Percentiles rank a stretch among this genome's conserved stretches.
Evolutionary conservation across 2,113 vertebrate species (phyloP).

Genomic region (Osmerus mordax): DNA sequence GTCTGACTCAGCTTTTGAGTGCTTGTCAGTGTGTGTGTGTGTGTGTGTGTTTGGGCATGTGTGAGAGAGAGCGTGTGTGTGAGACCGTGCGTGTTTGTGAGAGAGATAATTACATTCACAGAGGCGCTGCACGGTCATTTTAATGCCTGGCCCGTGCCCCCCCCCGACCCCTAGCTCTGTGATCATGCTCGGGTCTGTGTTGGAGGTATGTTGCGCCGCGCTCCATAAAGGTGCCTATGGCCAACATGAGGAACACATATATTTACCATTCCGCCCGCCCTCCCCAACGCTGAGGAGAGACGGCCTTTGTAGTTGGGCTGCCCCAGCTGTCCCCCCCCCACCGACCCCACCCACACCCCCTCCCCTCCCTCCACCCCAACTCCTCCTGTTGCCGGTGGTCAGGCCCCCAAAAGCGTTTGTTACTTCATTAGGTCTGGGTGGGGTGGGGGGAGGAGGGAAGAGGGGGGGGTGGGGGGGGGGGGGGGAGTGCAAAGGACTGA

Average conservation of each 20-base stretch:
- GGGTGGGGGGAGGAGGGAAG: constrained; percentile 1
- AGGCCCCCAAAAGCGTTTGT: constrained; percentile 39
- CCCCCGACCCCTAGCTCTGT: not conserved
- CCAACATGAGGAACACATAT: constrained; percentile 49
- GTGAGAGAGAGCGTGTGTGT: not conserved
- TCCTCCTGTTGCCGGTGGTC: constrained; percentile 50
- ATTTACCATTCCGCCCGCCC: constrained; percentile 60
- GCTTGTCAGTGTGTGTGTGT: not conserved
- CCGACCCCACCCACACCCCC: constrained; percentile 10
- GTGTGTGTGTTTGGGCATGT: no score
- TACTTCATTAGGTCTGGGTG: constrained; percentile 30
- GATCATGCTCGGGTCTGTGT: not conserved
- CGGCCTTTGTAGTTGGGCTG: constrained; percentile 54
- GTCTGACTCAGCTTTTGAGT: constrained; percentile 1
- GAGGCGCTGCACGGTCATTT: not conserved
- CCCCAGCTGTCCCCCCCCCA: constrained; percentile 55
- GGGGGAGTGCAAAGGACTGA: no score
- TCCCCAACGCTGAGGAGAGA: constrained; percentile 20
- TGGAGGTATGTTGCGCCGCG: not conserved
- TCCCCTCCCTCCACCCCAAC: constrained; percentile 50
- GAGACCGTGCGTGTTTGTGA: not conserved
- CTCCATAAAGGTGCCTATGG: constrained; percentile 38
- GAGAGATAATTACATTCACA: not conserved
- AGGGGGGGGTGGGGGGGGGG: no score
- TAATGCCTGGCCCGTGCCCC: not conserved